phyloP scores from a whole-genome alignment of 2,113 vertebrate genomes.

The Phrynosoma blainvillii region DNA sequence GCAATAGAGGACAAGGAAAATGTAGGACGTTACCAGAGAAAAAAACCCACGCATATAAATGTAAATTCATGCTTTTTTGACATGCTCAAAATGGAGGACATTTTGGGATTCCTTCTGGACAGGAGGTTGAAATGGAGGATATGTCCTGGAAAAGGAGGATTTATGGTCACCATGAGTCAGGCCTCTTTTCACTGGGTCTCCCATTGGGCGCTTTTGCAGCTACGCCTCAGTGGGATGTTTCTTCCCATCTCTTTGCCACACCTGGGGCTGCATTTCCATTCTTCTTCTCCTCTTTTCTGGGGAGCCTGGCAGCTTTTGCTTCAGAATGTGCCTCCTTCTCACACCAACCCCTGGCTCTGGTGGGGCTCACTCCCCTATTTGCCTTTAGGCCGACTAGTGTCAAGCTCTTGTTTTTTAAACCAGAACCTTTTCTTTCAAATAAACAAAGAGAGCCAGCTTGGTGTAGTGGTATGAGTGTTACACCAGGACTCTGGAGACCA shows the following conservation, averaged over 20 bases:
- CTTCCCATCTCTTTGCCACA: neutral
- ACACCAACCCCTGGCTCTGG: neutral
- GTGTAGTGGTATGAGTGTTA: no score
- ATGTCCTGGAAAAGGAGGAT: no score
- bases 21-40: no score
- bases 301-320: neutral
- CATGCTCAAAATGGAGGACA: no score
- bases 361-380: no score
- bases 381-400: neutral
- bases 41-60: no score
- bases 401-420: neutral
- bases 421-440: neutral
- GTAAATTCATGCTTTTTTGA: no score
- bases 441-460: neutral
- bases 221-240: constrained; percentile 17
- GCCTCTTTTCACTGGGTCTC: neutral
- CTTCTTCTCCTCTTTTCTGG: neutral
- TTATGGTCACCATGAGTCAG: neutral
- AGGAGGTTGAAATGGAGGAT: no score
- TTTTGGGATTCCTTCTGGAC: no score
- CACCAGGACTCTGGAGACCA: no score
- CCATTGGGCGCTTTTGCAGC: constrained; percentile 26
- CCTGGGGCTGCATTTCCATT: neutral
- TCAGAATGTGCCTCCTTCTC: no score
- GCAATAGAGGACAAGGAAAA: no score